These are phyloP conservation scores for Amorpha juglandis DNA, from an alignment of 2,888 invertebrate species.

Conservation along the genomic window DNA sequence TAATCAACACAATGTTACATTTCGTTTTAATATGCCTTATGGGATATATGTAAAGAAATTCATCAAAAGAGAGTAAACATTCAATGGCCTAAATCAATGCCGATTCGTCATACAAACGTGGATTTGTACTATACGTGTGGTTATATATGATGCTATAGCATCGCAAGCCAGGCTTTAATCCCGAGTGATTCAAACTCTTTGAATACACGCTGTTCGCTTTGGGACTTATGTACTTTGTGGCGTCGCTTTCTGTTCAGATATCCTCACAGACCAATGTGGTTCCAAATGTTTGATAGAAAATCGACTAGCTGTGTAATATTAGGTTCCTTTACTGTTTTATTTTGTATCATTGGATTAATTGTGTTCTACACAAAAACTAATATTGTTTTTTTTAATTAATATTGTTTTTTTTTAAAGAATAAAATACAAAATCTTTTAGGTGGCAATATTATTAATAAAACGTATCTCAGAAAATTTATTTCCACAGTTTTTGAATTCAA, in stretches of 20 bases:
- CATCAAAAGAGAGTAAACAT: neutral
- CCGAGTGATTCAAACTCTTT: constrained; percentile 50
- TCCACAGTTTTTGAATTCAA: too few relatives aligned
- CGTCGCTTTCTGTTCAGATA: constrained; percentile 50
- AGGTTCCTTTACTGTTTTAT: neutral
- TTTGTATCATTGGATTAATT: neutral
- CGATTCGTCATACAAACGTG: constrained; percentile 26
- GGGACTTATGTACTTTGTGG: constrained; percentile 47
- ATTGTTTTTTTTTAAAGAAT: too few relatives aligned
- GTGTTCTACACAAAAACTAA: too few relatives aligned
- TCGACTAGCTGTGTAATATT: neutral
- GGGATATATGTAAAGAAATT: neutral
- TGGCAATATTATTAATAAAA: too few relatives aligned
- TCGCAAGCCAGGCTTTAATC: constrained; percentile 42
- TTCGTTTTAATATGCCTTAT: neutral
- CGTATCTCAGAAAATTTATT: too few relatives aligned
- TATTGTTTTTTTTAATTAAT: too few relatives aligned
- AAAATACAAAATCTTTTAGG: too few relatives aligned
- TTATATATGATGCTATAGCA: constrained; percentile 37
- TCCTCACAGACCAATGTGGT: constrained; percentile 48
- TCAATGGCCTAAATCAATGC: constrained; percentile 20
- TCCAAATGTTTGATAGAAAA: constrained; percentile 46
- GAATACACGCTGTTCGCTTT: constrained; percentile 47
- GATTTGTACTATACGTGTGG: constrained; percentile 20
- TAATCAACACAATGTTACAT: too few relatives aligned